Conservation (phyloP, 2,797 vertebrate species). For the Crenichthys baileyi region DNA sequence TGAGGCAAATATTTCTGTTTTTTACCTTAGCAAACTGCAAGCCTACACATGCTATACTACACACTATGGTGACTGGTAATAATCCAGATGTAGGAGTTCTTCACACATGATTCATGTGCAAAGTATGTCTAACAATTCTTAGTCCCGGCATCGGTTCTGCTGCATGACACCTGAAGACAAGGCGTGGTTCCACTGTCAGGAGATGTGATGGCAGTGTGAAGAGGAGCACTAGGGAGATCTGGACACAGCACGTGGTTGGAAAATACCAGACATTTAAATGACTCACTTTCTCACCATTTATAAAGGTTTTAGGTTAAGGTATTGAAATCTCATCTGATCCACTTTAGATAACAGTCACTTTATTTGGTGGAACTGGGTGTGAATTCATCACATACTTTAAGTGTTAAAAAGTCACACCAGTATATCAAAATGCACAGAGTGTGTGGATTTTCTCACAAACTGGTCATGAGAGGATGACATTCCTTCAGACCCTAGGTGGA, state of each 20-base stretch:
- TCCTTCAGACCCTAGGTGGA: background rate
- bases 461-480: background rate
- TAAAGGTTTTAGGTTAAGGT: background rate
- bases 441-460: conserved; percentile 6
- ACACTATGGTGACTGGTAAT: conserved; percentile 48
- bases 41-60: conserved; percentile 53
- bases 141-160: conserved; percentile 19
- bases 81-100: conserved; percentile 39
- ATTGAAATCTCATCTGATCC: background rate
- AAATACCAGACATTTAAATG: conserved; percentile 16
- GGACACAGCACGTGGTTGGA: conserved; percentile 14
- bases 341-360: background rate
- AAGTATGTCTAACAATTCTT: conserved; percentile 12
- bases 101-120: conserved; percentile 60
- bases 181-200: conserved; percentile 29
- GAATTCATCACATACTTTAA: background rate
- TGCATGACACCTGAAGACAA: conserved; percentile 25
- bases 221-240: background rate
- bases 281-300: conserved; percentile 7
- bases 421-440: background rate
- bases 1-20: conserved; percentile 14
- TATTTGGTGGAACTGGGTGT: conserved; percentile 33
- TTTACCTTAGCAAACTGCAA: conserved; percentile 33
- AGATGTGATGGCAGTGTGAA: conserved; percentile 33
- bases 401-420: background rate